Conservation (phyloP, 2,113 vertebrate species). For the Turnix velox region DNA sequence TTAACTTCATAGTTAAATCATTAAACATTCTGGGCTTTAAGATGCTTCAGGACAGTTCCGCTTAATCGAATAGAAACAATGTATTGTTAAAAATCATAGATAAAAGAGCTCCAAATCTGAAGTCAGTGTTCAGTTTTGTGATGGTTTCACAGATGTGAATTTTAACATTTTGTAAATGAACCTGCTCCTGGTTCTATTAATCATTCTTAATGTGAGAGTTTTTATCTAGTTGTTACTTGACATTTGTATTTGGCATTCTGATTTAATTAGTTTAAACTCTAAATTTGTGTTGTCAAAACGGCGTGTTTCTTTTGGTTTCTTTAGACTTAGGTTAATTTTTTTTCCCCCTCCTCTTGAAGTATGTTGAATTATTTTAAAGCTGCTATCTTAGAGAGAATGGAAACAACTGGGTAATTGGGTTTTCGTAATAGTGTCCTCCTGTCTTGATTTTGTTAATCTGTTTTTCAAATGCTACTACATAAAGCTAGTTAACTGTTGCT, state of each 20-base stretch:
- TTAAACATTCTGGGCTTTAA: background rate
- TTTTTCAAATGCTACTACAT: background rate
- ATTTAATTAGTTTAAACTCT: background rate
- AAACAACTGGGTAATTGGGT: background rate
- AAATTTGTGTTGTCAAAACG: background rate
- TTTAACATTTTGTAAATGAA: background rate
- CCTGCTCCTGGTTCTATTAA: background rate
- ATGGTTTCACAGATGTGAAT: background rate
- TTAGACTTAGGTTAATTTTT: background rate
- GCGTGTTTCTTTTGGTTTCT: background rate
- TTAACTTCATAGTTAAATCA: background rate
- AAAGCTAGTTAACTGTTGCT: background rate
- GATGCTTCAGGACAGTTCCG: background rate
- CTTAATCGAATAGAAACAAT: background rate
- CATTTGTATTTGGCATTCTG: background rate
- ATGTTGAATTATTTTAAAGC: background rate
- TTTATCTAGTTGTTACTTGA: background rate
- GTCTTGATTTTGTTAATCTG: background rate
- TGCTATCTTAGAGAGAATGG: background rate
- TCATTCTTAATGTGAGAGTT: background rate
- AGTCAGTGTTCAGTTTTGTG: background rate
- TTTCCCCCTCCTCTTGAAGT: background rate
- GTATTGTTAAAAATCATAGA: background rate
- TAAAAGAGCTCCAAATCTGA: background rate
- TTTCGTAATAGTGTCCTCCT: background rate